Conservation (phyloP, 2,888 invertebrate genomes). For the Chymomyza procnemis region DNA sequence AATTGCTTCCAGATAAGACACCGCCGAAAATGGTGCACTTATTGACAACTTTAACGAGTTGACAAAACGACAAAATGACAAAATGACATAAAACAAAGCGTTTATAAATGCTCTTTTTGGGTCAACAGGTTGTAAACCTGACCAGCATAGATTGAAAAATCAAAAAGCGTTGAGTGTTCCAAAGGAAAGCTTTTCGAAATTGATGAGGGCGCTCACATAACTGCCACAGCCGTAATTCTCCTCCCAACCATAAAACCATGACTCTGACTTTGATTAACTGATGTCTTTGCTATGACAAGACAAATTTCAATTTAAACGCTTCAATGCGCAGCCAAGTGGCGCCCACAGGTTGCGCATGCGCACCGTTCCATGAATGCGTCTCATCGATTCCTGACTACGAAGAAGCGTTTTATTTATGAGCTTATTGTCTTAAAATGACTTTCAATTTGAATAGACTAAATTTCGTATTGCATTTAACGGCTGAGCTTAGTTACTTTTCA, state of each 20-base stretch:
- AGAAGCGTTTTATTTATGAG: conserved; percentile 35
- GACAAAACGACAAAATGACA: conserved; percentile 8
- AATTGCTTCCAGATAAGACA: conserved; percentile 61
- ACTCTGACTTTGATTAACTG: conserved; percentile 46
- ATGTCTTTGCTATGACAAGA: conserved; percentile 25
- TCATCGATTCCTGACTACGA: conserved; percentile 3
- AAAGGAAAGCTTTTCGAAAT: background rate
- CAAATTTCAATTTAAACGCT: conserved; percentile 63
- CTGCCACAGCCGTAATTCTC: background rate
- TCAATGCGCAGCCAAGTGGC: conserved; percentile 37
- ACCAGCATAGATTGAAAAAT: conserved; percentile 5
- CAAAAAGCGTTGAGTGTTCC: background rate
- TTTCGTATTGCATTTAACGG: conserved; percentile 33
- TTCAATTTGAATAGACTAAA: background rate
- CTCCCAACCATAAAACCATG: background rate
- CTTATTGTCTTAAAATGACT: conserved; percentile 30
- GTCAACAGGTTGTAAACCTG: conserved; percentile 19
- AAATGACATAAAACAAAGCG: conserved; percentile 45
- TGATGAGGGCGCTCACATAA: conserved; percentile 13
- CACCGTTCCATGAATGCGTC: background rate
- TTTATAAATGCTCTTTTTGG: conserved; percentile 59
- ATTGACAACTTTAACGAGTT: conserved; percentile 71
- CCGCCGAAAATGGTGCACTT: conserved; percentile 70
- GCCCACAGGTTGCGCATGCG: background rate
- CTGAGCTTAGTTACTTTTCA: conserved; percentile 23